Evolutionary conservation across 1,140 invertebrate genomes (phyloP).

Genomic region (Bactericera cockerelli): DNA sequence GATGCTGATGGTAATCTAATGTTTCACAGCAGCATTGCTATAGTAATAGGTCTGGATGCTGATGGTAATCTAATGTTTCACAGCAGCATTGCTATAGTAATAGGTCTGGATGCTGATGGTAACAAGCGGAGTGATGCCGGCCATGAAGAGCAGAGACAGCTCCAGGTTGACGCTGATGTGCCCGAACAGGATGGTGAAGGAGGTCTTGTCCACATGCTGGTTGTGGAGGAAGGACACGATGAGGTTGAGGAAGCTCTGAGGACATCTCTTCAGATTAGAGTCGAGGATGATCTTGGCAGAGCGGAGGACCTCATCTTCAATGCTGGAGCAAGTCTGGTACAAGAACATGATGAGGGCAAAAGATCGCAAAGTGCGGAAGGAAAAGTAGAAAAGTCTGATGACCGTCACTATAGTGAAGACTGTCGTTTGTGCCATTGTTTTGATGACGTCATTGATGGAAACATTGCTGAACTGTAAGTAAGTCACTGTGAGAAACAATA

Average conservation of each 20-base stretch:
- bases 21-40: too few species aligned
- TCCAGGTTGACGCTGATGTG: slow-evolving; percentile 1
- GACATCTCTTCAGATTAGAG: not conserved
- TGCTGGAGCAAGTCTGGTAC: not conserved
- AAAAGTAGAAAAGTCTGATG: not conserved
- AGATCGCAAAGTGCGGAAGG: not conserved
- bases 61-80: not conserved
- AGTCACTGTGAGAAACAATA: not conserved
- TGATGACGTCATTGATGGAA: not conserved
- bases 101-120: not conserved
- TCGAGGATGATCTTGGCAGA: slow-evolving; percentile 2
- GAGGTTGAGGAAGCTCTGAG: not conserved
- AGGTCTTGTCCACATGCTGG: slow-evolving; percentile 1
- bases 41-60: too few species aligned
- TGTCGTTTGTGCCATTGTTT: not conserved
- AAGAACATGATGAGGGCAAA: not conserved
- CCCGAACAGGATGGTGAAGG: not conserved
- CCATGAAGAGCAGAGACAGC: not conserved
- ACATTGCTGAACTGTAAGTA: not conserved
- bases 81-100: not conserved
- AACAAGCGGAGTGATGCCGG: not conserved
- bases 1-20: too few species aligned
- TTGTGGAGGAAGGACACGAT: not conserved
- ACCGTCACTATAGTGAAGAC: not conserved
- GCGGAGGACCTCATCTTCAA: not conserved